Evolutionary conservation across 2,113 vertebrate genomes (phyloP).

Genomic region (Myanophis thanlyinensis): DNA sequence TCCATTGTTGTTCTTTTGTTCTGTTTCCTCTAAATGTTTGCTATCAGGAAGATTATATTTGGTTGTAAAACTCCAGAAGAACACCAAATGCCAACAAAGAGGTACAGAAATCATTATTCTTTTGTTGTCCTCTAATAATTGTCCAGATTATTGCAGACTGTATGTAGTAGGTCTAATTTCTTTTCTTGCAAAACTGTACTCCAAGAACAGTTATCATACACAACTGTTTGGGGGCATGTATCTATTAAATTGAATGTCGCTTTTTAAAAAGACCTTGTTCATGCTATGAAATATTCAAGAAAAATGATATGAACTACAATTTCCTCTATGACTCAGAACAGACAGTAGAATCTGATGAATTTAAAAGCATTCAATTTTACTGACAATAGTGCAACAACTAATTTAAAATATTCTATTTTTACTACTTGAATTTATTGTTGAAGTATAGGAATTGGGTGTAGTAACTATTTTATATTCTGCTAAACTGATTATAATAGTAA

Average conservation of each 20-base stretch:
- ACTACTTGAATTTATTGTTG: background rate
- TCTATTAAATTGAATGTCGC: background rate
- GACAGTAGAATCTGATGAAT: background rate
- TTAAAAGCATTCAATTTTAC: background rate
- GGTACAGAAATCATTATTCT: background rate
- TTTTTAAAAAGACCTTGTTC: background rate
- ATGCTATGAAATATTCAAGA: background rate
- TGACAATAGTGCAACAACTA: background rate
- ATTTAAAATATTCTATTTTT: background rate
- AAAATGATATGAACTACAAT: background rate
- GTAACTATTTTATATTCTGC: background rate
- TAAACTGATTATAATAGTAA: too few relatives aligned
- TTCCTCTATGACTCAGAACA: background rate
- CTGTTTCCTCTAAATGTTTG: slow-evolving; percentile 13
- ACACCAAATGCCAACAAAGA: background rate
- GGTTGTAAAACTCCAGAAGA: background rate
- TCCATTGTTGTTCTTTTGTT: background rate
- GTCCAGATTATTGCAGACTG: background rate
- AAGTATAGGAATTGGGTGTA: background rate
- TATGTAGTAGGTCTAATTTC: slow-evolving; percentile 18
- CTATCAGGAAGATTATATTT: background rate
- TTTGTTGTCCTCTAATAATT: background rate
- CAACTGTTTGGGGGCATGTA: background rate
- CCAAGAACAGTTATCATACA: background rate
- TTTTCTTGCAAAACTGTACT: slow-evolving; percentile 23